Conservation (phyloP, 2,888 invertebrate species). For the Nephrocerus scutellatus region DNA sequence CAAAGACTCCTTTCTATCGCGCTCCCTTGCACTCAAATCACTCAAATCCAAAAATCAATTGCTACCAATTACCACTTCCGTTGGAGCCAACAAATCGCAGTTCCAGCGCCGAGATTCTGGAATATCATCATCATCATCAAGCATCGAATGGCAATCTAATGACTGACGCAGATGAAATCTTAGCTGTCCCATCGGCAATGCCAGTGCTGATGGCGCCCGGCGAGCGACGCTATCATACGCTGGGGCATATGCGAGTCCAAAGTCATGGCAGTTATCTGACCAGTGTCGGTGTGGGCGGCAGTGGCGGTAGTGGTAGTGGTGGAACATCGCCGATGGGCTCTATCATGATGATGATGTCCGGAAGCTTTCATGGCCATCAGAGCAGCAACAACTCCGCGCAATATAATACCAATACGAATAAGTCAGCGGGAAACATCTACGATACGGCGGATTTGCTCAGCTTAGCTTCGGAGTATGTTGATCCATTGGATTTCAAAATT, state of each 20-base stretch:
- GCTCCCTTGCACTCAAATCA: background rate
- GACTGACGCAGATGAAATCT: conserved; percentile 41
- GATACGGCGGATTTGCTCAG: conserved; percentile 37
- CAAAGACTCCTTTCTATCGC: background rate
- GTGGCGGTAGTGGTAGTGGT: conserved; percentile 11
- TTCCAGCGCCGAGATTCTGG: conserved; percentile 42
- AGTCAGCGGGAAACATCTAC: conserved; percentile 42
- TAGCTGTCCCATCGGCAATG: conserved; percentile 42
- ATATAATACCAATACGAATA: conserved; percentile 28
- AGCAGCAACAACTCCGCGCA: conserved; percentile 4
- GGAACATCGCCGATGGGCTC: conserved; percentile 36
- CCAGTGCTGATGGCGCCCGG: conserved; percentile 39
- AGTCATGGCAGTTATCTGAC: conserved; percentile 41
- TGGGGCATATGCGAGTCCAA: conserved; percentile 45
- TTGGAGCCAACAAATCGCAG: conserved; percentile 38
- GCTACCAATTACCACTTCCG: conserved; percentile 34
- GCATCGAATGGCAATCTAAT: too few relatives aligned
- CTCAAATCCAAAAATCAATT: conserved; percentile 27
- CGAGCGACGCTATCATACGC: conserved; percentile 43
- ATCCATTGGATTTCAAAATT: conserved; percentile 58
- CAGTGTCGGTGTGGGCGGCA: too few relatives aligned
- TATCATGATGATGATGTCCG: conserved; percentile 35
- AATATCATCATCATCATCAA: conserved; percentile 38
- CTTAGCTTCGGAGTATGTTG: conserved; percentile 43
- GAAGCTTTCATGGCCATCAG: conserved; percentile 19